A percentile compares a stretch with the other conserved stretches of the same genome.
Conservation (phyloP, 2,888 invertebrate genomes). For the Epiblema foenella region DNA sequence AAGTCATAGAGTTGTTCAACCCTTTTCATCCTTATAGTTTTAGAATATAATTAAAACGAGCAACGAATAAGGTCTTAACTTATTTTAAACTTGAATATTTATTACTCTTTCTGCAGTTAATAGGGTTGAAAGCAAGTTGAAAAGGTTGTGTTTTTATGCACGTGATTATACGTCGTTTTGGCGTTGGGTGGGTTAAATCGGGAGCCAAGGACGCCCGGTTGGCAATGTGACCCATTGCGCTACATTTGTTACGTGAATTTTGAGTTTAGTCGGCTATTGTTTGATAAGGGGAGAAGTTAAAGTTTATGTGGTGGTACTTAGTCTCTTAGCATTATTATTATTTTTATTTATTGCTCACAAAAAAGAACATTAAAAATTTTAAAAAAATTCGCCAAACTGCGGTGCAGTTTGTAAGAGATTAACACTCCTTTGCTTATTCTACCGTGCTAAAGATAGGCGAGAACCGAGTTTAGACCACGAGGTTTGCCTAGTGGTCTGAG, state of each 20-base stretch:
- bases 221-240: slow-evolving; percentile 80
- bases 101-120: neutral
- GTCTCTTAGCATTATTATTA: slow-evolving; percentile 1
- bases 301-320: neutral
- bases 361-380: too few relatives aligned
- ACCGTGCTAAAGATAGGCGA: too few relatives aligned
- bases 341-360: too few relatives aligned
- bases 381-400: too few relatives aligned
- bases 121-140: neutral
- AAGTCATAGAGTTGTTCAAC: neutral
- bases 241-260: slow-evolving; percentile 56
- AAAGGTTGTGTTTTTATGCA: neutral
- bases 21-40: neutral
- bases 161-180: slow-evolving; percentile 22
- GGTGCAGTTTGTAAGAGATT: too few relatives aligned
- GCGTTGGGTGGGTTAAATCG: slow-evolving; percentile 50
- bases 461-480: too few relatives aligned
- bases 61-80: slow-evolving; percentile 10
- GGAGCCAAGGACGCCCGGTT: slow-evolving; percentile 76
- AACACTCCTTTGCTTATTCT: too few relatives aligned
- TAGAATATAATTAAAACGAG: neutral
- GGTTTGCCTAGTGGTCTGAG: too few relatives aligned
- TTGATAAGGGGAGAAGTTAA: slow-evolving; percentile 9
- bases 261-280: slow-evolving; percentile 28
- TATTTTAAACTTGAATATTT: neutral